These are phyloP conservation scores for Halisarca cf. caerulea DNA, from an alignment of 37 sponge, comb jelly and placozoan species.

Conservation along the genomic window DNA sequence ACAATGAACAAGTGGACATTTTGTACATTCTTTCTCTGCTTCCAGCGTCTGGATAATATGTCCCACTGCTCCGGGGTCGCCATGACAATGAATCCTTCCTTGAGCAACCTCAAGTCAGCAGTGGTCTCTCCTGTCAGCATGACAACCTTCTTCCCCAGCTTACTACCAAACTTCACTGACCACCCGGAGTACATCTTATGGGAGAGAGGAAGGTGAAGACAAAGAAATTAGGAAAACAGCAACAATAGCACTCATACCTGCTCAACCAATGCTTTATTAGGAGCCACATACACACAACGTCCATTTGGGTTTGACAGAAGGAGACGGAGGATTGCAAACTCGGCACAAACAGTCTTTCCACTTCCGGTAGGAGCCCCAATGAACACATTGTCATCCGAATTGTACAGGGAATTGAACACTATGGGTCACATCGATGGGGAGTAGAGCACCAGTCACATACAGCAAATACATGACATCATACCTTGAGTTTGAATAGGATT, in stretches of 20 bases:
- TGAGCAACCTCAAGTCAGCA: slow-evolving; percentile 84
- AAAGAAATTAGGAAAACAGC: neutral
- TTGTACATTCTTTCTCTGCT: slow-evolving; percentile 97
- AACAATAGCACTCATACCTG: slow-evolving; percentile 73
- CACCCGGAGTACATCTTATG: slow-evolving; percentile 85
- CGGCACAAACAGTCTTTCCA: slow-evolving; percentile 99
- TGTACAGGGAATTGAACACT: slow-evolving; percentile 98
- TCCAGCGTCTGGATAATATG: slow-evolving; percentile 96
- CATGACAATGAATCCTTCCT: slow-evolving; percentile 91
- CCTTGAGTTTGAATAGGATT: slow-evolving; percentile 99
- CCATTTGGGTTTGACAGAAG: slow-evolving; percentile 67
- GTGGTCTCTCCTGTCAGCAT: slow-evolving; percentile 97
- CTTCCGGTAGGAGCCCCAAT: slow-evolving; percentile 97
- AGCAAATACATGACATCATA: neutral
- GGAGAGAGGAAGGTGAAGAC: neutral
- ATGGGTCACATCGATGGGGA: too few species aligned
- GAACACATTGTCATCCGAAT: slow-evolving; percentile 96
- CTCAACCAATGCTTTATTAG: slow-evolving; percentile 86
- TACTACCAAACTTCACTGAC: slow-evolving; percentile 82
- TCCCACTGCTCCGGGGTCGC: slow-evolving; percentile 98
- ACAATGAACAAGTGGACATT: slow-evolving; percentile 91
- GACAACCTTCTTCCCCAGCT: slow-evolving; percentile 84
- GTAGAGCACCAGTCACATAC: neutral
- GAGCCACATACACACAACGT: slow-evolving; percentile 91
- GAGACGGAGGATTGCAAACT: slow-evolving; percentile 92